Base-by-base conservation (phyloP, 2,888 invertebrate genomes). In the Sepiola atlantica region DNA sequence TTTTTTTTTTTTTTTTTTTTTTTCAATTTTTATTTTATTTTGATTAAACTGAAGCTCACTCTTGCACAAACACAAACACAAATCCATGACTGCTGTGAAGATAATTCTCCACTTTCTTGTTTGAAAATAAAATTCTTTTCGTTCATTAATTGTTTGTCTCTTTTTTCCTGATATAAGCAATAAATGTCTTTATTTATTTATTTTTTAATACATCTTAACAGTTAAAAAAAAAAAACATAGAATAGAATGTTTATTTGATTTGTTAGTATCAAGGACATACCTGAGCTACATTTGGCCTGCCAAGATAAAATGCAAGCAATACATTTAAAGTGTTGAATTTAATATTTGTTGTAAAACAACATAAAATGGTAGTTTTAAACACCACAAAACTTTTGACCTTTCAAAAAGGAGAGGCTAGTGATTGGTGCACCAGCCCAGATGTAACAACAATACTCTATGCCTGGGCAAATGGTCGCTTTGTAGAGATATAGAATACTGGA, bases 11-110 rank as follows among this genome's bases (percentile, higher is more conserved):
- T n/a, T n/a, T n/a, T n/a, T n/a, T n/a, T n/a, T n/a, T n/a, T n/a
- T n/a, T 77, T 32, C 2, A 77, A 12, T n/a, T 77, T 77, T n/a
- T 0, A 1, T n/a, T 12, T n/a, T 77, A n/a, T 77, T 45, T 45
- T 45, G 45, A 45, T 45, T 45, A 45, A 45, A 10, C 77, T n/a
- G n/a, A 28, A n/a, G n/a, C n/a, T 10, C 77, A 77, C n/a, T 12
- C n/a, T n/a, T n/a, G 18, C 16, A n/a, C 21, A 77, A 14, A n/a
- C n/a, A 77, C n/a, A 77, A n/a, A 77, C 77, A n/a, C n/a, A 77
- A 77, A 77, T 77, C 77, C 77, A 77, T 77, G 77, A 77, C 77
- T 77, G 77, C 77, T 77, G 77, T 77, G 77, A 77, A 77, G 77
- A 77, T 77, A 14, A 77, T 77, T 77, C 77, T 77, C 77, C 77